Conservation (phyloP, 2,113 vertebrate genomes). For the Pseudorasbora parva region DNA sequence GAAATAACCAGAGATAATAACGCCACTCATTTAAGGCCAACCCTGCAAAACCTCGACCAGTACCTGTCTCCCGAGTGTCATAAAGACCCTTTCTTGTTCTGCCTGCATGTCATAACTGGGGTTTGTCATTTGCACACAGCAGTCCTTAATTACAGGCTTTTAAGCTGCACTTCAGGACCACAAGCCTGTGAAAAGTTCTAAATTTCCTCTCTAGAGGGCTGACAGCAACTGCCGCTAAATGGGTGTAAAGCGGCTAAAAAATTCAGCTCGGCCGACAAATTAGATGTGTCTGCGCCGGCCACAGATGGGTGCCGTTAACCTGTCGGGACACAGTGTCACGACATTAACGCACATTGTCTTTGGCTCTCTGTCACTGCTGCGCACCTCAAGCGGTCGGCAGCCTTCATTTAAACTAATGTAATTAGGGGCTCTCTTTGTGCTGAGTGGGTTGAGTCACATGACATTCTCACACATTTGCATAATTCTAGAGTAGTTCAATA, state of each 20-base stretch:
- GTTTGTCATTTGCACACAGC: conserved; percentile 65
- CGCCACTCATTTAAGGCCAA: conserved; percentile 43
- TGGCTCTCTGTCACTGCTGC: conserved; percentile 35
- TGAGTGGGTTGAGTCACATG: conserved; percentile 46
- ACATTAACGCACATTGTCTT: conserved; percentile 49
- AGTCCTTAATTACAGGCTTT: conserved; percentile 64
- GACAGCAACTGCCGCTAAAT: conserved; percentile 55
- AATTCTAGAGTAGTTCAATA: conserved; percentile 41
- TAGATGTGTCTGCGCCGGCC: conserved; percentile 53
- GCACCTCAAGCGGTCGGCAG: conserved; percentile 53
- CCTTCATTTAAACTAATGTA: conserved; percentile 59
- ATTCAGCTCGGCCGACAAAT: conserved; percentile 55
- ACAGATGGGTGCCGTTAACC: conserved; percentile 58
- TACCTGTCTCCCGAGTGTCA: conserved; percentile 50
- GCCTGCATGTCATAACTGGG: conserved; percentile 61
- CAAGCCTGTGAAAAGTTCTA: conserved; percentile 52
- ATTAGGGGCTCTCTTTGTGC: conserved; percentile 58
- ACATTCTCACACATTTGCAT: conserved; percentile 47
- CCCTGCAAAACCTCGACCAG: conserved; percentile 27
- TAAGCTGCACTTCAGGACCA: conserved; percentile 50
- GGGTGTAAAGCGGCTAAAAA: conserved; percentile 48
- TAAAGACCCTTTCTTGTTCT: conserved; percentile 53
- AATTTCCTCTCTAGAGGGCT: conserved; percentile 39
- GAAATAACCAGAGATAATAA: conserved; percentile 46
- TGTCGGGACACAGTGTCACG: conserved; percentile 60